Evolutionary conservation across 2,797 vertebrate species (phyloP), one percentile per base, ranked within the genome.

Genomic region (Coranthus polyacanthus): DNA sequence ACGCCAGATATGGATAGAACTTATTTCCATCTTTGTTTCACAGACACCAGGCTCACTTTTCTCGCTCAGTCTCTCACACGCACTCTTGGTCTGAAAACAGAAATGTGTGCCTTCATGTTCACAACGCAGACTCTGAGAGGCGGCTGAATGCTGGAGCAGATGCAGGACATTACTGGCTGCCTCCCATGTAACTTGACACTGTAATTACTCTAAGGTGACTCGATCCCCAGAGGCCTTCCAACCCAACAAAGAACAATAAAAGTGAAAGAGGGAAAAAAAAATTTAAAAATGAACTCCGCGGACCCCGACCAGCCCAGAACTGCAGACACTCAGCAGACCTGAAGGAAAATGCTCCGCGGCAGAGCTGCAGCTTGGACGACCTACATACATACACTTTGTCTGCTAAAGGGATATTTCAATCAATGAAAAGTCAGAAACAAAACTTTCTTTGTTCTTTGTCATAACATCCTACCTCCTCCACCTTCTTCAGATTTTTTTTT

Each of bases 181-280:
- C 69, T 81, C 72, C 67, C 8, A 13, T 45, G 84, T 83, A 90
- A 90, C 72, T 56, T 67, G 68, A 91, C 73, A 68, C 85, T 71
- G 70, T 88, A 84, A 92, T 91, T 87, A 90, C 84, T 83, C 69
- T 71, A 61, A 89, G 85, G 82, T 91, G 87, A 87, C 77, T 85
- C 34, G 15, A 75, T 85, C 82, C 83, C 82, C 4, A 18, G 54
- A 72, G 84, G 67, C 71, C 79, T 70, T 73, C 63, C 20, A 58
- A 53, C 42, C 60, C 41, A 70, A 87, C 76, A 81, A 78, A 78
- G 57, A 81, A 79, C 70, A 82, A 81, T 78, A 73, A 57, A 68
- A 76, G 15, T 73, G 20, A 66, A 74, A 59, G 68, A 46, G 1
- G n/a, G 18, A 4, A 58, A 18, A 36, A 59, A 51, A 75, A 76